Base-by-base conservation (phyloP, 2,888 invertebrate genomes). In the Melieria omissa region DNA sequence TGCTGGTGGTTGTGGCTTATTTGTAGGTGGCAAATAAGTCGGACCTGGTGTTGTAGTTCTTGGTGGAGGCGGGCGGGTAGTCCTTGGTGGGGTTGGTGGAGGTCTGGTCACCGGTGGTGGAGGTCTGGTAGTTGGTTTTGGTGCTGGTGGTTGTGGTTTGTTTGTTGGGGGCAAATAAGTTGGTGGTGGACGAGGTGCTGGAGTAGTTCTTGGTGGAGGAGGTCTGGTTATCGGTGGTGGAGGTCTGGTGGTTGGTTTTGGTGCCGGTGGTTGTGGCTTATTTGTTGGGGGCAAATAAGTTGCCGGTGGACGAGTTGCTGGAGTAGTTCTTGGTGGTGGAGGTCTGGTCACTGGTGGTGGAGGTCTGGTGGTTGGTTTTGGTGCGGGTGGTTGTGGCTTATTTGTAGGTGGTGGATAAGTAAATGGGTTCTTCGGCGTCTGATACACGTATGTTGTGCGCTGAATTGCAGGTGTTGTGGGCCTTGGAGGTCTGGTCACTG, bases 321-420 rank as follows among this genome's bases (percentile, higher is more conserved):
- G 80, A 9, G 75, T 76, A 8, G 78, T 74, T 42, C 79, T 70
- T 58, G 78, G 76, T 8, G 74, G 76, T 45, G 76, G 77, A 6
- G 73, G 70, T 8, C 72, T 70, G 78, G 79, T 63, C 54, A 76
- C n/a, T 66, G 78, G 77, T 41, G 52, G 47, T 62, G 75, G 78
- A 73, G 73, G 81, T 79, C 72, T 67, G 8, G 78, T 78, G 4
- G 73, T 75, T 5, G 58, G 58, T 49, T 54, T 58, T 14, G 73
- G 62, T 64, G 74, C 74, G 66, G 77, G 73, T 49, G 79, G 78
- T 57, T 71, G 78, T 71, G 77, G 80, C 68, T 74, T 79, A 10
- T 76, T 82, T 52, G 70, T 83, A 9, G 76, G 77, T 70, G 77
- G 77, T 68, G 73, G 77, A 79, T 76, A 81, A 12, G 78, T 73